Conservation (phyloP, 2,888 invertebrate species). For the Cephalotes varians region DNA sequence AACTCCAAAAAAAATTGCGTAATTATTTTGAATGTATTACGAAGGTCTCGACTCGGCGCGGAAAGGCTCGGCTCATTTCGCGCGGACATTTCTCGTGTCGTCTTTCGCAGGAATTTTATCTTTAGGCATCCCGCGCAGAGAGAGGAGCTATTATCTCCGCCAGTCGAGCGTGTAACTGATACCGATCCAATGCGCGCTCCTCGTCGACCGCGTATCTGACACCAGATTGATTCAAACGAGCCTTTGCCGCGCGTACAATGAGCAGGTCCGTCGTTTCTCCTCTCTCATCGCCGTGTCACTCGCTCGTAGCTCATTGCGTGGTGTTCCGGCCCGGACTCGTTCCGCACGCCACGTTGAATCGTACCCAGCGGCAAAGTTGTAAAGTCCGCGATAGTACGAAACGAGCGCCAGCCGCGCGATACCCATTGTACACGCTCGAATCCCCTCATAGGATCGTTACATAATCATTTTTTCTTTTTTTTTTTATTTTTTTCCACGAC, state of each 20-base stretch:
- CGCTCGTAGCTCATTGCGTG: neutral
- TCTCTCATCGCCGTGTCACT: slow-evolving; percentile 2
- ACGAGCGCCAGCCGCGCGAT: slow-evolving; percentile 26
- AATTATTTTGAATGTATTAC: neutral
- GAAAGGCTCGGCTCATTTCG: neutral
- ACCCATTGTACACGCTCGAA: slow-evolving; percentile 44
- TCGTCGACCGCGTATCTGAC: slow-evolving; percentile 33
- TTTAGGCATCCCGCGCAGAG: neutral
- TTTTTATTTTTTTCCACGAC: neutral
- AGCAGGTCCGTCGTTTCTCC: neutral
- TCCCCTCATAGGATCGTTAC: slow-evolving; percentile 57
- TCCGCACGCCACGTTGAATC: slow-evolving; percentile 22
- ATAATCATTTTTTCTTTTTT: slow-evolving; percentile 37
- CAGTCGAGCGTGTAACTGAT: slow-evolving; percentile 18
- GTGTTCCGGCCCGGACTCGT: slow-evolving; percentile 12
- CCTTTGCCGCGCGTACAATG: slow-evolving; percentile 9
- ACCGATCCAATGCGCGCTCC: neutral
- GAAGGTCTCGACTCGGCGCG: neutral
- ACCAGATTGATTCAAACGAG: slow-evolving; percentile 64
- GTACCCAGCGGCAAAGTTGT: slow-evolving; percentile 9
- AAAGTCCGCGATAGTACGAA: slow-evolving; percentile 2
- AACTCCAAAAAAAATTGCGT: neutral
- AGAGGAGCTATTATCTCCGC: slow-evolving; percentile 7
- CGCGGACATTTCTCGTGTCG: neutral
- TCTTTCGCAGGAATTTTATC: neutral